Evolutionary conservation across 2,888 invertebrate species (phyloP), one percentile per base, ranked within the genome.

Genomic region (Escarpia spicata): DNA sequence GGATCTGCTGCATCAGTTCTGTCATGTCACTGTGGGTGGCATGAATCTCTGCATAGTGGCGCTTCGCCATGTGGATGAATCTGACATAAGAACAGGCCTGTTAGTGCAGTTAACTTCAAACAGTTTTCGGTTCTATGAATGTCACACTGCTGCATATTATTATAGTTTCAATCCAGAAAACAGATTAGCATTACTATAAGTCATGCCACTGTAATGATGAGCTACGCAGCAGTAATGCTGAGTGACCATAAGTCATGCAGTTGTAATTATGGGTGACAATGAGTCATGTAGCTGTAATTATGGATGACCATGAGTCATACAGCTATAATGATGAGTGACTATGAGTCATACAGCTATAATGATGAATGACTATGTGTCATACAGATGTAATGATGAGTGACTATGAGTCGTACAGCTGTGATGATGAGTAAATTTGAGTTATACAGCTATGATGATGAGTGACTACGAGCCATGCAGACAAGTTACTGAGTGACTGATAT

Each of bases 31-130:
- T 94, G 58, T 94, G 93, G 0, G 93, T 93, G n/a, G 94, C 94
- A 90, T 96, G 94, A 19, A 95, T 95, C 60, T 95, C 95, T 26
- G 45, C 45, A 92, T 96, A 94, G 44, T 95, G 94, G 43, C 93
- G 94, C 52, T 94, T 95, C 9, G 96, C 95, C 92, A 96, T 93
- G 9, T 95, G 95, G 92, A 96, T 96, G 93, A 96, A 96, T 93
- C 96, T 96, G 94, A 44, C 15, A 43, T n/a, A 26, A 60, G 31
- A 9, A 92, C 44, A 91, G 43, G 26, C 37, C 15, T 89, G 37
- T 60, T 9, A 45, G 43, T 19, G 90, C 15, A 31, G 90, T 91
- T 75, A 75, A 75, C 26, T 6, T 75, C 19, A 75, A 26, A n/a
- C n/a, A 6, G 75, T 75, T 75, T 75, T 75, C 75, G 19, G 0